These are phyloP conservation scores for Microtus pennsylvanicus DNA, from an alignment of 2,113 vertebrate species.

Conservation along the genomic window DNA sequence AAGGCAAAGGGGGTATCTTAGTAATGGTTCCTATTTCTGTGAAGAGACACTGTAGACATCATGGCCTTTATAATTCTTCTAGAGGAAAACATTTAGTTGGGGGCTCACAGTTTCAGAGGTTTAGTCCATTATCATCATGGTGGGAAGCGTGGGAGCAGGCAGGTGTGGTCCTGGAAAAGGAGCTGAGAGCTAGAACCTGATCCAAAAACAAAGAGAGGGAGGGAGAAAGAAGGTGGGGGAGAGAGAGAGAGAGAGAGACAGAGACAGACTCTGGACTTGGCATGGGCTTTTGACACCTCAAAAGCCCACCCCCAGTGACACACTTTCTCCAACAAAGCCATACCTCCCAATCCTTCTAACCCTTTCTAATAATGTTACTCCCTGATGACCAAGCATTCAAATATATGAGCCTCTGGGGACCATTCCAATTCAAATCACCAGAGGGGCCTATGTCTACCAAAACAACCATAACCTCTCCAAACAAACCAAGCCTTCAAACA, in stretches of 20 bases:
- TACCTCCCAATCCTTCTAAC: neutral
- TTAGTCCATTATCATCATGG: neutral
- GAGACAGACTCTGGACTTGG: neutral
- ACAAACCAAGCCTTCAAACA: neutral
- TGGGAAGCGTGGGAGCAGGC: fast-evolving
- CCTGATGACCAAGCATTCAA: neutral
- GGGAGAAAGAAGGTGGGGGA: no score
- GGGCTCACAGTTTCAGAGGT: neutral
- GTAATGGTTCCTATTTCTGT: neutral
- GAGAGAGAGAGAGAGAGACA: neutral
- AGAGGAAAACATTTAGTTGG: neutral
- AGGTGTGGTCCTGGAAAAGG: neutral
- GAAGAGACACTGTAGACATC: neutral
- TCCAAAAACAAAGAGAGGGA: neutral
- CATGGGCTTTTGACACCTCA: neutral
- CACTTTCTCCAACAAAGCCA: neutral
- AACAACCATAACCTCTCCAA: neutral
- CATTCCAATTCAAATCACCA: neutral
- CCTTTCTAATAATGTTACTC: neutral
- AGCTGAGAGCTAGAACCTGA: neutral
- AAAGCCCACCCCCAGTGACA: neutral
- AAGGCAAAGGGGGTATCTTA: neutral
- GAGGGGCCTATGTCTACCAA: neutral
- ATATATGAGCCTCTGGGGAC: neutral
- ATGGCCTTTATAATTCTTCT: neutral